Conservation (phyloP, 2,113 vertebrate species). For the Mungos mungo region DNA sequence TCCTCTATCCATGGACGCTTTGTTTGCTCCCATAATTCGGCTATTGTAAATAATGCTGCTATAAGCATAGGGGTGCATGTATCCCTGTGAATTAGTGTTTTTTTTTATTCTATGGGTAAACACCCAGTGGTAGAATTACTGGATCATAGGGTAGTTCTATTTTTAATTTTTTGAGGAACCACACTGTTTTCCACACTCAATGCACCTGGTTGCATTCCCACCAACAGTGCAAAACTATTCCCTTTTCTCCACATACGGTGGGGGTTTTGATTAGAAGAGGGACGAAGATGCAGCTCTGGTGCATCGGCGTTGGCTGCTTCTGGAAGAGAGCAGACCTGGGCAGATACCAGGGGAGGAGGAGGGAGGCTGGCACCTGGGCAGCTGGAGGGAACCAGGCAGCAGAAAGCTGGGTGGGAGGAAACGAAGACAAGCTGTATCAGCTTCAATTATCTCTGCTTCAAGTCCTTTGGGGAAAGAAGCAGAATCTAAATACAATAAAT, state of each 20-base stretch:
- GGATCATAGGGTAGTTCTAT: neutral
- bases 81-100: neutral
- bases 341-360: neutral
- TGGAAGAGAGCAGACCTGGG: neutral
- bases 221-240: neutral
- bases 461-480: neutral
- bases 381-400: neutral
- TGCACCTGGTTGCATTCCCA: neutral
- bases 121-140: neutral
- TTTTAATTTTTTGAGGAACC: neutral
- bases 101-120: neutral
- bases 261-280: conserved; percentile 27
- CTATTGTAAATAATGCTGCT: neutral
- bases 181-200: neutral
- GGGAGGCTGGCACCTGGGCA: neutral
- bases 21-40: neutral
- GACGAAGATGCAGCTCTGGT: neutral
- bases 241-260: neutral
- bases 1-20: neutral
- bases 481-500: neutral
- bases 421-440: neutral
- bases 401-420: conserved; percentile 11
- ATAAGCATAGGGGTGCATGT: neutral
- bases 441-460: conserved; percentile 13
- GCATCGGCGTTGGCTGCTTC: neutral